Conservation (phyloP, 2,113 vertebrate genomes). For the Pongo pygmaeus region DNA sequence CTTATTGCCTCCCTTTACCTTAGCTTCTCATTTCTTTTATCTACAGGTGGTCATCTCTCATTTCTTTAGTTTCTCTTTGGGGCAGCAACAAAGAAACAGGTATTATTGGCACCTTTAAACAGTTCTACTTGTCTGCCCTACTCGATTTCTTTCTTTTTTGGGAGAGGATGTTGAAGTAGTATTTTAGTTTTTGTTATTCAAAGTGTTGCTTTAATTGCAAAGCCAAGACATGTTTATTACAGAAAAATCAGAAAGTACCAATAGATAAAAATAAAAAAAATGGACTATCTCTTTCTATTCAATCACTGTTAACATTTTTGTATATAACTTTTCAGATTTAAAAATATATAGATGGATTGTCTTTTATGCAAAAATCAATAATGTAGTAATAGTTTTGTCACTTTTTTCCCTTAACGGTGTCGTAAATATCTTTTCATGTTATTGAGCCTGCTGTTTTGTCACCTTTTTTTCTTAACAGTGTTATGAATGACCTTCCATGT, state of each 20-base stretch:
- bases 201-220: not conserved
- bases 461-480: not conserved
- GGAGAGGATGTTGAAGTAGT: not conserved
- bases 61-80: not conserved
- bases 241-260: not conserved
- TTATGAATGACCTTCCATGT: not conserved
- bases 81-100: not conserved
- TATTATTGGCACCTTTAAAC: not conserved
- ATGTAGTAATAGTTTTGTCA: not conserved
- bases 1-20: not conserved
- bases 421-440: not conserved
- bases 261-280: not conserved
- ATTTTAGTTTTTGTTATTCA: slow-evolving; percentile 1
- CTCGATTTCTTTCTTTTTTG: not conserved
- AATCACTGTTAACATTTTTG: not conserved
- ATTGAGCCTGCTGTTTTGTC: not conserved
- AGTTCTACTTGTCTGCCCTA: not conserved
- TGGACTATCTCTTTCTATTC: not conserved
- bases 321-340: not conserved
- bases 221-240: not conserved
- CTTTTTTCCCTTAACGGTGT: not conserved
- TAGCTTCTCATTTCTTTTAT: not conserved
- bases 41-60: not conserved
- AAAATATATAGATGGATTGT: not conserved
- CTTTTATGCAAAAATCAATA: not conserved